Percentiles rank a stretch among this genome's conserved stretches.
These are phyloP conservation scores for Pelobates cultripes DNA, from an alignment of 2,797 vertebrate species.

Conservation along the genomic window DNA sequence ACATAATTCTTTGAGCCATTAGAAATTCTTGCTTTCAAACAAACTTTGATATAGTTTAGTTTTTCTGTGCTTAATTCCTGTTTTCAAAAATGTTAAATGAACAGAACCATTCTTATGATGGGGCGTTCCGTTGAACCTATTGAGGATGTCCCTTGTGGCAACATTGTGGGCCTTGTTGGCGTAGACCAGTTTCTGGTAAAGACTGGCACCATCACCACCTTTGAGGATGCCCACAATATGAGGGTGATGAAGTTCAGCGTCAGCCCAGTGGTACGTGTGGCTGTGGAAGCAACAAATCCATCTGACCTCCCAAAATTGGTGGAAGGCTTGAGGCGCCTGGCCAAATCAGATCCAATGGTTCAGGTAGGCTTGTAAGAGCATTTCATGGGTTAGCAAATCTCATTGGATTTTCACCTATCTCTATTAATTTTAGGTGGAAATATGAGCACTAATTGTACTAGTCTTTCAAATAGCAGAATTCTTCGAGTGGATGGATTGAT, in stretches of 20 bases:
- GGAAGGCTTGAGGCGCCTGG: conserved; percentile 63
- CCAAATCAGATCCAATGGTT: conserved; percentile 66
- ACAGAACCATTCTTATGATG: conserved; percentile 67
- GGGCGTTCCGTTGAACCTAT: conserved; percentile 64
- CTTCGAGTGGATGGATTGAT: no score
- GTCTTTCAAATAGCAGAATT: no score
- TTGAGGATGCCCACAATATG: conserved; percentile 63
- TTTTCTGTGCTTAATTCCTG: no score
- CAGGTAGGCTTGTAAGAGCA: conserved; percentile 51
- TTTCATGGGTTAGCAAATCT: no score
- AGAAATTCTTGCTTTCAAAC: no score
- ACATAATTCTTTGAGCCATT: no score
- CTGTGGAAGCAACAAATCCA: conserved; percentile 63
- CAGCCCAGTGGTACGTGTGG: conserved; percentile 61
- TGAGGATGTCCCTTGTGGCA: conserved; percentile 65
- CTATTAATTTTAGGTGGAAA: no score
- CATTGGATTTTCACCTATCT: no score
- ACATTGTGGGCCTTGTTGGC: conserved; percentile 62
- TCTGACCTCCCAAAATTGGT: conserved; percentile 64
- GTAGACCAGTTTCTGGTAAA: conserved; percentile 66
- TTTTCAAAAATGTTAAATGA: conserved; percentile 6
- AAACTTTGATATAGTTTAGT: no score
- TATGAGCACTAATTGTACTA: no score
- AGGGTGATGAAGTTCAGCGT: conserved; percentile 65
- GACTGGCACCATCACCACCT: conserved; percentile 59